Evolutionary conservation across 2,888 invertebrate species (phyloP), one percentile per base, ranked within the genome.

Genomic region (Oeneis ivallda): DNA sequence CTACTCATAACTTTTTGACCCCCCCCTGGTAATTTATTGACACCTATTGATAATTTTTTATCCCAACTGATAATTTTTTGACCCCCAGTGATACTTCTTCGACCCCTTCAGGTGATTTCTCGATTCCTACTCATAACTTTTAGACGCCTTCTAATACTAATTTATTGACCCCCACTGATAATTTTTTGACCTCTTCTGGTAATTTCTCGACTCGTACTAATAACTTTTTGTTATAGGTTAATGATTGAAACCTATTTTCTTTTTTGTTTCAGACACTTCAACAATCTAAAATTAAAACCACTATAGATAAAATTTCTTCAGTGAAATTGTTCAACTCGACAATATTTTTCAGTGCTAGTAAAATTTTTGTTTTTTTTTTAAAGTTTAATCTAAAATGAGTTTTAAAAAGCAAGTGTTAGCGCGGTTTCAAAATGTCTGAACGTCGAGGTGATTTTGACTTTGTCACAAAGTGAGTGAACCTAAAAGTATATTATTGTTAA

Each of bases 181-280:
- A 26, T 26, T 26, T 26, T 4, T 26, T 26, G 0, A 26, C 26
- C 26, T 5, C 26, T 26, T 4, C 26, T 26, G 26, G 26, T 26
- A 26, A 26, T 26, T 26, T 26, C 26, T 26, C n/a, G n/a, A n/a
- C n/a, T n/a, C n/a, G n/a, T n/a, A n/a, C n/a, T n/a, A n/a, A n/a
- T n/a, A n/a, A n/a, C n/a, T n/a, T n/a, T n/a, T n/a, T n/a, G n/a
- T n/a, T n/a, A n/a, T n/a, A n/a, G n/a, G n/a, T n/a, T n/a, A n/a
- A n/a, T n/a, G n/a, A n/a, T n/a, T n/a, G n/a, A 7, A 43, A n/a
- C 0, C 6, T 7, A 6, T 43, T n/a, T 49, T 43, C 7, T 54
- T 26, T 60, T 50, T 17, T 52, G 11, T 57, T 57, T 52, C 61
- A 67, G 57, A 41, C 54, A 43, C 37, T 10, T 45, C 34, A 52